Percentiles rank a stretch among this genome's conserved stretches.
Evolutionary conservation across 2,797 vertebrate genomes (phyloP).

Genomic region (Apogon hyalosoma): DNA sequence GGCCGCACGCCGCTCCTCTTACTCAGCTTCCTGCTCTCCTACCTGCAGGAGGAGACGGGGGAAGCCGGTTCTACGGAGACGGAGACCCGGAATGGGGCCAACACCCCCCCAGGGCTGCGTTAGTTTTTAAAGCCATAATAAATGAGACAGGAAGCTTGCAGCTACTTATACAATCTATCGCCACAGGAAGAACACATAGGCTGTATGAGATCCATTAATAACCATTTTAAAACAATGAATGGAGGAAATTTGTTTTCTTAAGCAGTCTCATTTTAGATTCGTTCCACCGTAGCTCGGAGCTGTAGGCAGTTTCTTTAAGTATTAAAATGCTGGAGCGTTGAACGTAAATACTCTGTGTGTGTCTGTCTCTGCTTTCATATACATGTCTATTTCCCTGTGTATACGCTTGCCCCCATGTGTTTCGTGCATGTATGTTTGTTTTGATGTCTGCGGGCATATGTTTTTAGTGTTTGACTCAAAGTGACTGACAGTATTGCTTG

Average conservation of each 20-base stretch:
- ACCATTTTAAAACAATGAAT: constrained; percentile 64
- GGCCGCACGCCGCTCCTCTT: constrained; percentile 4
- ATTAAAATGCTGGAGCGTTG: constrained; percentile 34
- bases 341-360: constrained; percentile 33
- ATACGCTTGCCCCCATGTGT: not conserved
- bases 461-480: constrained; percentile 32
- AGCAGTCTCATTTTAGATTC: constrained; percentile 56
- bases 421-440: constrained; percentile 39
- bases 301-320: constrained; percentile 16
- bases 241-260: constrained; percentile 70
- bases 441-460: constrained; percentile 44
- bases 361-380: constrained; percentile 1
- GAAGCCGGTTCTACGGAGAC: constrained; percentile 40
- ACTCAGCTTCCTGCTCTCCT: constrained; percentile 34
- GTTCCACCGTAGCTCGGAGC: constrained; percentile 42
- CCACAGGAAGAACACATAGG: constrained; percentile 46
- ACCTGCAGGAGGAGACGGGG: constrained; percentile 39
- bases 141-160: constrained; percentile 70
- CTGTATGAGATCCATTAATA: constrained; percentile 63
- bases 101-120: constrained; percentile 40
- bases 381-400: constrained; percentile 2
- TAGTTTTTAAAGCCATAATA: constrained; percentile 69
- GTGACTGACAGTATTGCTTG: constrained; percentile 32
- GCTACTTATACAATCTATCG: constrained; percentile 53
- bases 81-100: constrained; percentile 40